Base-by-base conservation (phyloP, 2,113 vertebrate genomes). In the Dicentrarchus labrax region DNA sequence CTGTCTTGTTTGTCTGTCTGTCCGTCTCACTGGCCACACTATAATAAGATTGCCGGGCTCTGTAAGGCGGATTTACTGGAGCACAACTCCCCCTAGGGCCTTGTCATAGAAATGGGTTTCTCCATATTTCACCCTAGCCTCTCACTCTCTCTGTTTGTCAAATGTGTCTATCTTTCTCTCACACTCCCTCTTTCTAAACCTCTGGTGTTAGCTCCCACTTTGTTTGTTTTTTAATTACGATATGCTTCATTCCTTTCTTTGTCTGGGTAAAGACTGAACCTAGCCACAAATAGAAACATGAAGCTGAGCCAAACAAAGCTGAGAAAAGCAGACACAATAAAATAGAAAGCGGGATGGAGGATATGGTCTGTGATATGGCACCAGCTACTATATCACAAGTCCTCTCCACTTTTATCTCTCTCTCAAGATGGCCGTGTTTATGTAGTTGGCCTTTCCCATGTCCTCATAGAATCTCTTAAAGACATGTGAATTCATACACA, bases 21-120 rank as follows among this genome's bases (percentile, higher is more conserved):
- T 93, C 91, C 84, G 86, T 93, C 91, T 93, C 93, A 82, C 87
- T 86, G 92, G 92, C 91, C 93, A 94, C 92, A 90, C 94, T 95
- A 91, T 95, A 95, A 95, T 94, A 94, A 96, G 95, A 95, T 93
- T 94, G 89, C 88, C 83, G 88, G 83, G 73, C 89, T 93, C 90
- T 93, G 93, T 89, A 89, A 93, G 93, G 93, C 88, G 87, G 90
- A 94, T 96, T 95, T 95, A 95, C 93, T 96, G 93, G 95, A 95
- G 95, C 95, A 95, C 94, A 93, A 93, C 94, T 94, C 94, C 94
- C 95, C 91, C 93, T 94, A 95, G 94, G 94, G 94, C 91, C 91
- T 92, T 91, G 93, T 94, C 91, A 93, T 91, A 94, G 94, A 94
- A 96, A 95, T 92, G 90, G 94, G 91, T 89, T 93, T 89, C 92